These are phyloP conservation scores for Cirrhinus mrigala DNA, from an alignment of 2,797 vertebrate species.

Conservation along the genomic window DNA sequence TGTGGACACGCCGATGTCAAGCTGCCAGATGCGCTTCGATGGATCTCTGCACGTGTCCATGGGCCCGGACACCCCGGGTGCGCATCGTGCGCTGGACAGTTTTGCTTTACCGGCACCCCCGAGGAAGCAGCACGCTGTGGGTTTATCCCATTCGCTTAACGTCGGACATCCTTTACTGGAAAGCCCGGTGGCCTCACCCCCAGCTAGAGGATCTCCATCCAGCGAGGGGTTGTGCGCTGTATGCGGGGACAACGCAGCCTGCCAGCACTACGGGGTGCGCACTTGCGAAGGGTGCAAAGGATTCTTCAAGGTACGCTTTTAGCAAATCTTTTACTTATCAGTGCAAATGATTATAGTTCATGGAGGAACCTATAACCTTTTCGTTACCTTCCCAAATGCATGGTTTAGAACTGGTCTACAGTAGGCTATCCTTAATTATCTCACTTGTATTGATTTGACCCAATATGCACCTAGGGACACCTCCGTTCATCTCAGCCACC, in stretches of 20 bases:
- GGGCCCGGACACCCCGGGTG: slow-evolving; percentile 81
- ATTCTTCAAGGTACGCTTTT: slow-evolving; percentile 89
- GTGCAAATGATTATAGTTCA: background rate
- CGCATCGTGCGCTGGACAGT: slow-evolving; percentile 83
- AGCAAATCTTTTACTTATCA: background rate
- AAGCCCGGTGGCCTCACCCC: slow-evolving; percentile 83
- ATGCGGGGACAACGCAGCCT: slow-evolving; percentile 95
- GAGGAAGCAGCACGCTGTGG: slow-evolving; percentile 84
- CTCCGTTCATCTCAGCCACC: slow-evolving; percentile 71
- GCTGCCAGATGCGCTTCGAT: slow-evolving; percentile 93
- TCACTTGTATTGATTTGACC: slow-evolving; percentile 51
- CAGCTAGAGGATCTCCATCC: slow-evolving; percentile 83
- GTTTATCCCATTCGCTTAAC: slow-evolving; percentile 87
- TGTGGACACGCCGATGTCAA: slow-evolving; percentile 83
- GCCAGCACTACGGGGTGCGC: slow-evolving; percentile 96
- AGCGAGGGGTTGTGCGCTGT: slow-evolving; percentile 94
- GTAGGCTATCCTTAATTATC: slow-evolving; percentile 24
- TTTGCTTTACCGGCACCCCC: slow-evolving; percentile 82
- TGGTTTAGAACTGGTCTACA: slow-evolving; percentile 28
- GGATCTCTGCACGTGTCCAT: slow-evolving; percentile 88
- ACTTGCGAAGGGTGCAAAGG: slow-evolving; percentile 97
- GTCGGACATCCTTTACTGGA: slow-evolving; percentile 90
- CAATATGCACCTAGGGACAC: slow-evolving; percentile 62
- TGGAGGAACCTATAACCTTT: background rate
- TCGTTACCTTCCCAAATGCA: background rate